phyloP scores from a whole-genome alignment of 2,113 vertebrate species.

The Gymnogyps californianus region DNA sequence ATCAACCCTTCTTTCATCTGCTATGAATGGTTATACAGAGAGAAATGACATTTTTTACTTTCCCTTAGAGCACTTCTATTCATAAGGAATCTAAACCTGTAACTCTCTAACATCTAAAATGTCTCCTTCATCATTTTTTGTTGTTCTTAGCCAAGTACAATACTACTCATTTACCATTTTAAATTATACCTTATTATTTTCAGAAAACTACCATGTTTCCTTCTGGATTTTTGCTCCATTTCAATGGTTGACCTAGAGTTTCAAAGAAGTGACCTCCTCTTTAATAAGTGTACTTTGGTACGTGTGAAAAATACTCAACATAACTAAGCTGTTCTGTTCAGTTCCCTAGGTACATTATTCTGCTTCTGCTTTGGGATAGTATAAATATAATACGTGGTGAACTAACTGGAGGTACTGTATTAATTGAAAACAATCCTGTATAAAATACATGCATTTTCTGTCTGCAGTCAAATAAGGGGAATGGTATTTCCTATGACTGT shows the following conservation, averaged over 20 bases:
- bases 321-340: neutral
- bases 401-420: neutral
- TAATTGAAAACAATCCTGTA: neutral
- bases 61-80: neutral
- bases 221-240: neutral
- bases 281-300: neutral
- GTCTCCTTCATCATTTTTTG: neutral
- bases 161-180: neutral
- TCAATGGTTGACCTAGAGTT: neutral
- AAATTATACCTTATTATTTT: neutral
- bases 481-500: conserved; percentile 18
- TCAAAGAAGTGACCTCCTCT: neutral
- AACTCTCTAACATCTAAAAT: neutral
- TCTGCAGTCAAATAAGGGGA: neutral
- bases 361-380: neutral
- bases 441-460: neutral
- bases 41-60: neutral
- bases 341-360: neutral
- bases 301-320: neutral
- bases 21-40: neutral
- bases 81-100: neutral
- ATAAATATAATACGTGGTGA: neutral
- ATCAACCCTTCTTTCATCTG: neutral
- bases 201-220: neutral
- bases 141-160: neutral